Evolutionary conservation across 2,888 invertebrate species (phyloP).

Genomic region (Agrochola lota): DNA sequence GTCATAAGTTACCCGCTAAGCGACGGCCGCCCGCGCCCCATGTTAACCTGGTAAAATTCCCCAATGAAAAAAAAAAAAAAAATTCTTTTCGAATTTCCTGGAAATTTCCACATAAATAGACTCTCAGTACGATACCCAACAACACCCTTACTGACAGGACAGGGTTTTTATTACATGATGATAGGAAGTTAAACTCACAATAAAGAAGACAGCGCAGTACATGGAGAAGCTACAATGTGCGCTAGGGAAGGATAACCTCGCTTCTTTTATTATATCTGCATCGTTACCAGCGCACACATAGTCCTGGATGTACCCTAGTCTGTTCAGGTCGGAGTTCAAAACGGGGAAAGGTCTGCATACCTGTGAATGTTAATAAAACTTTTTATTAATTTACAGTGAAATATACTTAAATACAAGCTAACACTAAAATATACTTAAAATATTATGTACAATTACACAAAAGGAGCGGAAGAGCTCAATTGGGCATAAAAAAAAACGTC

Average conservation of each 20-base stretch:
- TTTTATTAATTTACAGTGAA: neutral
- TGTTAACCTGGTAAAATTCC: no score
- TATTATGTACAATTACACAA: neutral
- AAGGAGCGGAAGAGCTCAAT: no score
- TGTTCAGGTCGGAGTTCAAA: slow-evolving; percentile 80
- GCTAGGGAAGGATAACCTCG: slow-evolving; percentile 90
- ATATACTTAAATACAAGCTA: neutral
- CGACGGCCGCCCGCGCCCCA: no score
- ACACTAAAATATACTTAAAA: neutral
- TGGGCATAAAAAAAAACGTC: no score
- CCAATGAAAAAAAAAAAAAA: no score
- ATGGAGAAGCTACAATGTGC: slow-evolving; percentile 86
- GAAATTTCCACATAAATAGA: no score
- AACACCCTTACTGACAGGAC: no score
- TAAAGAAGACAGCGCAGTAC: slow-evolving; percentile 92
- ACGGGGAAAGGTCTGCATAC: slow-evolving; percentile 91
- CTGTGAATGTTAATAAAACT: slow-evolving; percentile 68
- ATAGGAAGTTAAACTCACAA: slow-evolving; percentile 88
- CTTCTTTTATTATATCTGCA: slow-evolving; percentile 85
- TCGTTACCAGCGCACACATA: slow-evolving; percentile 77
- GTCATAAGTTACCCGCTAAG: no score
- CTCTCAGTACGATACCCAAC: no score
- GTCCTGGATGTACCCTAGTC: slow-evolving; percentile 86
- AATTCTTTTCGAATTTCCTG: no score
- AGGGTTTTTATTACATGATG: no score